These are phyloP conservation scores for Archaeoteleia sp. DNA, from an alignment of 2,888 invertebrate species.

Conservation along the genomic window DNA sequence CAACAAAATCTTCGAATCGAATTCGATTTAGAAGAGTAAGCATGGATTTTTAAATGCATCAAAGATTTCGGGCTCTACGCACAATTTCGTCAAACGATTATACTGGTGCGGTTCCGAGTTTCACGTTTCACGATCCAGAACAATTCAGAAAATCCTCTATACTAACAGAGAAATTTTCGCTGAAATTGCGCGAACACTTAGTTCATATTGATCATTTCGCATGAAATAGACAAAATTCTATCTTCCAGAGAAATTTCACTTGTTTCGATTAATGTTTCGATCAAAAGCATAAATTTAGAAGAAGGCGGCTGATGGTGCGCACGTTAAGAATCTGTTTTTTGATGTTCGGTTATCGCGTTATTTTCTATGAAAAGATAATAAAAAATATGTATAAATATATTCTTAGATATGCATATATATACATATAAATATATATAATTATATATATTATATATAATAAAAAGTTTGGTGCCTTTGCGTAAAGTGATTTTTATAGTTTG, in stretches of 20 bases:
- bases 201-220: constrained; percentile 19
- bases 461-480: constrained; percentile 53
- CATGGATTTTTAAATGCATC: neutral
- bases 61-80: neutral
- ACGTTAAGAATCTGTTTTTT: constrained; percentile 46
- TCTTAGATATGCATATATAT: constrained; percentile 50
- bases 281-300: too few relatives aligned
- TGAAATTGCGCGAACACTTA: constrained; percentile 9
- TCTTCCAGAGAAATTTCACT: constrained; percentile 50
- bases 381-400: constrained; percentile 52
- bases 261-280: constrained; percentile 28
- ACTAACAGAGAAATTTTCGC: constrained; percentile 8
- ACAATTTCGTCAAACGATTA: constrained; percentile 15
- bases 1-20: constrained; percentile 16
- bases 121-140: constrained; percentile 15
- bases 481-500: constrained; percentile 54
- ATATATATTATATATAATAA: constrained; percentile 50
- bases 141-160: constrained; percentile 11
- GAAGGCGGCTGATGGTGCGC: constrained; percentile 48
- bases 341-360: constrained; percentile 53
- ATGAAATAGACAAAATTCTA: constrained; percentile 24
- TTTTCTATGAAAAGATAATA: constrained; percentile 51
- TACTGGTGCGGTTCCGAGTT: constrained; percentile 22
- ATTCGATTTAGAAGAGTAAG: neutral
- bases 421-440: constrained; percentile 47